These are phyloP conservation scores for Sisyra nigra DNA, from an alignment of 2,888 invertebrate genomes.

Conservation along the genomic window DNA sequence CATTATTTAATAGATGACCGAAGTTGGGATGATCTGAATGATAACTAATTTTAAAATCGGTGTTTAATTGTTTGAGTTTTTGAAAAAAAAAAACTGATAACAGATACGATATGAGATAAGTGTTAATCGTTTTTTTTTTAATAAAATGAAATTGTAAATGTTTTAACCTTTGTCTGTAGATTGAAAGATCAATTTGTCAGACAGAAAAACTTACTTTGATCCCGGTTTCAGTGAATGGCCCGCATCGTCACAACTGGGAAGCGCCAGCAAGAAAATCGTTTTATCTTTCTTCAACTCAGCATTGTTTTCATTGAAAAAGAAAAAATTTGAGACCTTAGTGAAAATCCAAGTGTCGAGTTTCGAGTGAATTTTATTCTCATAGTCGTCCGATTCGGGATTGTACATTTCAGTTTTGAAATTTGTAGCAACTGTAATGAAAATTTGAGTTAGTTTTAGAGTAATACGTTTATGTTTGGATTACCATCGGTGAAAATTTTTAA, in stretches of 20 bases:
- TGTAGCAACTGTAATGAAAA: constrained; percentile 15
- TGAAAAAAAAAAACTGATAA: no score
- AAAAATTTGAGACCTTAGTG: constrained; percentile 50
- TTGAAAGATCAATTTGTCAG: no score
- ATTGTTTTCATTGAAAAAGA: constrained; percentile 25
- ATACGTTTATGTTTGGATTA: constrained; percentile 13
- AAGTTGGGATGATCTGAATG: no score
- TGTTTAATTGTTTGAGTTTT: no score
- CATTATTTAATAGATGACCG: no score
- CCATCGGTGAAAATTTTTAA: constrained; percentile 79
- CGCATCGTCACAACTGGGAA: constrained; percentile 86
- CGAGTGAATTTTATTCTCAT: constrained; percentile 36
- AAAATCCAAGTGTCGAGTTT: constrained; percentile 86
- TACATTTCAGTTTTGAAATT: no score
- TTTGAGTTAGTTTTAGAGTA: no score
- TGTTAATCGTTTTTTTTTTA: no score
- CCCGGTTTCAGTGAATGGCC: constrained; percentile 90
- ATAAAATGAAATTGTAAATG: no score
- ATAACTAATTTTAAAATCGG: no score
- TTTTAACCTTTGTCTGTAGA: no score
- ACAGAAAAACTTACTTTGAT: constrained; percentile 42
- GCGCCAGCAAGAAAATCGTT: constrained; percentile 76
- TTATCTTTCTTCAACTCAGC: constrained; percentile 29
- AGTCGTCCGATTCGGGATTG: constrained; percentile 31
- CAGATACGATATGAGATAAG: no score